Conservation (phyloP, 2,888 invertebrate genomes). For the Clivina fossor region DNA sequence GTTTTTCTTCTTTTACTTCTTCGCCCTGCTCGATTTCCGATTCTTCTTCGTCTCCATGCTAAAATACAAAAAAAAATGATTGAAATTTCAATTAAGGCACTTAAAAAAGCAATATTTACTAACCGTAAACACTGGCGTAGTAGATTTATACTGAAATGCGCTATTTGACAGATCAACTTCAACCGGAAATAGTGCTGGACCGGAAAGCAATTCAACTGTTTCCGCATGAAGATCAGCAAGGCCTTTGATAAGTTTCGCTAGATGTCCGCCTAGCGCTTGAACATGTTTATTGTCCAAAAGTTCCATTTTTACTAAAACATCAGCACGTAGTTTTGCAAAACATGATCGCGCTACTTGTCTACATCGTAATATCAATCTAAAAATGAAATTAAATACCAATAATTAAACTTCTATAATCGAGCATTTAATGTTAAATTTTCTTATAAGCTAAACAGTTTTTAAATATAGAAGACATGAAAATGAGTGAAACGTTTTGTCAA, state of each 20-base stretch:
- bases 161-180: conserved; percentile 92
- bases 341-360: conserved; percentile 89
- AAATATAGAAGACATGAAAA: not conserved
- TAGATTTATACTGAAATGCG: conserved; percentile 87
- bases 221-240: conserved; percentile 65
- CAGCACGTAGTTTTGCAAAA: conserved; percentile 81
- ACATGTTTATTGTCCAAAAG: conserved; percentile 97
- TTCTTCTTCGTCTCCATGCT: conserved; percentile 60
- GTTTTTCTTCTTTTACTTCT: conserved; percentile 48
- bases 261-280: conserved; percentile 87
- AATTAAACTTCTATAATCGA: conserved; percentile 2
- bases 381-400: conserved; percentile 40
- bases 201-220: conserved; percentile 74
- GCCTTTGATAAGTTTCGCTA: conserved; percentile 81
- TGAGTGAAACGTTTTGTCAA: not conserved
- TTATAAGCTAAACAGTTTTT: not conserved
- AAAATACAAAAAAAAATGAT: conserved; percentile 24
- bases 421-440: not conserved
- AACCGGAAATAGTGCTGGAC: conserved; percentile 85
- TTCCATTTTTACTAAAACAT: conserved; percentile 96
- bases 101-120: conserved; percentile 20
- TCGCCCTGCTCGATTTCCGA: conserved; percentile 57
- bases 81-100: conserved; percentile 12
- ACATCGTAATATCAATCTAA: conserved; percentile 86
- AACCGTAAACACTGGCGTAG: conserved; percentile 54